Evolutionary conservation across 64 coral and sea anemone genomes (phyloP), one percentile per base, ranked within the genome.

Genomic region (Trachythela sp.): DNA sequence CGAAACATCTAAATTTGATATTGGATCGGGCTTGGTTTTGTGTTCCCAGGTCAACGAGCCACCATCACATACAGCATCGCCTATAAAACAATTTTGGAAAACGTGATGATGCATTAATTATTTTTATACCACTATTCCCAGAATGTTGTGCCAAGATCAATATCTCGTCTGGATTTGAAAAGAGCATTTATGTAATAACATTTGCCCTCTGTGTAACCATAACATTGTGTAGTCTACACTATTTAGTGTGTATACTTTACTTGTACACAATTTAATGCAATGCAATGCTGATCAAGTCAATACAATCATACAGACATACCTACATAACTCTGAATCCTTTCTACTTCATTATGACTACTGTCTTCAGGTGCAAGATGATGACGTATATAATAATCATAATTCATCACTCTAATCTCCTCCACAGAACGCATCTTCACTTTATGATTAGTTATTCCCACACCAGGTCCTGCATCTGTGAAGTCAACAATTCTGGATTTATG

Each of bases 301-400:
- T 59, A 59, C 56, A 88, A 89, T 48, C 26, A 10, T 54, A 15
- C 50, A 29, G 41, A 89, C 88, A 51, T 33, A 90, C 89, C 89
- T 54, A 90, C 76, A 85, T 90, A 90, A 39, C 77, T 90, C 38
- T 85, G 80, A 58, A 84, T 71, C 36, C 87, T 70, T 88, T 88
- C 87, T 24, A 88, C 87, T 48, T 88, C 87, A 70, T 85, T 90
- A 22, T 83, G 89, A 64, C 89, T 90, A 38, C 80, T 90, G 36
- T 85, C 89, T 7, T 48, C 77, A 39, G 45, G 75, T 90, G 89
- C 89, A 42, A 90, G 80, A 56, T 90, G 89, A 39, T 90, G 89
- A 54, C 89, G 33, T 39, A 90, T 84, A 67, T 85, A 90, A 59
- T 85, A 90, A 42, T 52, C 88, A 83, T 80, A 80, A 42, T 86